Conservation (phyloP, 1,140 invertebrate genomes). For the Bombus turneri region DNA sequence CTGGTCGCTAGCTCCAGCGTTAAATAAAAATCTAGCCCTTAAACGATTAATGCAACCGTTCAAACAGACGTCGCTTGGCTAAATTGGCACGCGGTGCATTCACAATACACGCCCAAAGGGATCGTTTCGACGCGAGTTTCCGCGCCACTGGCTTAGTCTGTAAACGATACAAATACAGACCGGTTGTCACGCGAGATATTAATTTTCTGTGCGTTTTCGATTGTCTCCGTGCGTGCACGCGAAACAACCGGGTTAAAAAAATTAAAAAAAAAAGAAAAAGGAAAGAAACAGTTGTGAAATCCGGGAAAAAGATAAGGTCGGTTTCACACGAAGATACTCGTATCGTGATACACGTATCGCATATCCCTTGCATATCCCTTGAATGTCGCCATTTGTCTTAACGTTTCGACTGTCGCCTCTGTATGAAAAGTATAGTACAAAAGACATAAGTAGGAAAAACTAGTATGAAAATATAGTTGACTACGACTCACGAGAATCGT, state of each 20-base stretch:
- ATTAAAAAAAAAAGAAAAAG: background rate
- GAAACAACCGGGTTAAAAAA: background rate
- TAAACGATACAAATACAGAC: conserved; percentile 51
- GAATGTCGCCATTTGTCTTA: too few relatives aligned
- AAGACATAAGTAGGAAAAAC: too few relatives aligned
- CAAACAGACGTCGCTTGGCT: conserved; percentile 67
- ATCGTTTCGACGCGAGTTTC: conserved; percentile 71
- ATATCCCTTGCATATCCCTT: too few relatives aligned
- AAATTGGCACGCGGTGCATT: conserved; percentile 55
- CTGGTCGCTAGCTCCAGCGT: background rate
- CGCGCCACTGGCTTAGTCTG: conserved; percentile 46
- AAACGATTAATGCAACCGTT: background rate
- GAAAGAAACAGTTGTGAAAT: background rate
- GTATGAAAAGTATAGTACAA: too few relatives aligned
- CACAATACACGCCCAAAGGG: conserved; percentile 52
- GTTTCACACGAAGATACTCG: too few relatives aligned
- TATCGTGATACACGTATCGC: too few relatives aligned
- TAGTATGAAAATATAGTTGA: too few relatives aligned
- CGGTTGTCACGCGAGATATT: conserved; percentile 33
- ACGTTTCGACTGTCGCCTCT: too few relatives aligned
- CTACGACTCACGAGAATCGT: too few relatives aligned
- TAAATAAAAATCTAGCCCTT: background rate
- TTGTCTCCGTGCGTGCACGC: conserved; percentile 35
- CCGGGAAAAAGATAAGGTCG: background rate
- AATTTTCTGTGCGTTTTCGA: conserved; percentile 52